A percentile compares a stretch with the other conserved stretches of the same genome.
Conservation (phyloP, 2,797 vertebrate genomes). For the Lagorchestes hirsutus region DNA sequence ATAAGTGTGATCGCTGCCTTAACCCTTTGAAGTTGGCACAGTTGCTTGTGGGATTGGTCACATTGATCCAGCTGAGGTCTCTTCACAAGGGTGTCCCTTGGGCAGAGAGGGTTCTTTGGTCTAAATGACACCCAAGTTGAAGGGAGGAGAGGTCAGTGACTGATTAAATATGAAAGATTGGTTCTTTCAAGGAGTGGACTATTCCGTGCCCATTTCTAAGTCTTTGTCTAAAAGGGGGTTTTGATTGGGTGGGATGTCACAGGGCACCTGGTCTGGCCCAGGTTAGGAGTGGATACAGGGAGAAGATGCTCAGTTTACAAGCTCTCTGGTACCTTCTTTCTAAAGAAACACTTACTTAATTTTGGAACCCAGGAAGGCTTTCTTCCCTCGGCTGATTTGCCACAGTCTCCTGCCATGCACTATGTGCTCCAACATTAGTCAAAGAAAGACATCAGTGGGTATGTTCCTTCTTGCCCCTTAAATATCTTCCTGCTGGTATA, state of each 20-base stretch:
- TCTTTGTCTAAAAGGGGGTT: neutral
- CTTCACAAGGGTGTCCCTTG: constrained; percentile 66
- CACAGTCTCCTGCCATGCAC: neutral
- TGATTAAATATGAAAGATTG: neutral
- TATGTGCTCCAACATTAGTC: neutral
- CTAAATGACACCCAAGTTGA: constrained; percentile 52
- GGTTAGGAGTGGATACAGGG: neutral
- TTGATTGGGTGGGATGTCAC: neutral
- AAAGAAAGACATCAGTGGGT: neutral
- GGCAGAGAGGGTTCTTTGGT: constrained; percentile 47
- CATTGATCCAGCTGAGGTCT: constrained; percentile 73
- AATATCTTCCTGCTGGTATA: neutral
- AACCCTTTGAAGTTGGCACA: constrained; percentile 87
- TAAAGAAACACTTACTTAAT: neutral
- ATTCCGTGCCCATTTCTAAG: neutral
- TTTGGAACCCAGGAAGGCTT: neutral
- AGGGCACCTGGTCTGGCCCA: neutral
- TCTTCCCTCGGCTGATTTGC: neutral
- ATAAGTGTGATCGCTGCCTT: constrained; percentile 85
- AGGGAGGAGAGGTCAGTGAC: neutral
- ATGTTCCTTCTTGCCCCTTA: neutral
- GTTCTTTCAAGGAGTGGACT: neutral
- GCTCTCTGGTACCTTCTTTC: neutral
- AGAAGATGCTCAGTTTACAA: neutral
- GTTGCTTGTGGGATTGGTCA: constrained; percentile 79